Conservation (phyloP, 2,888 invertebrate species). For the Halictus quadricinctus region DNA sequence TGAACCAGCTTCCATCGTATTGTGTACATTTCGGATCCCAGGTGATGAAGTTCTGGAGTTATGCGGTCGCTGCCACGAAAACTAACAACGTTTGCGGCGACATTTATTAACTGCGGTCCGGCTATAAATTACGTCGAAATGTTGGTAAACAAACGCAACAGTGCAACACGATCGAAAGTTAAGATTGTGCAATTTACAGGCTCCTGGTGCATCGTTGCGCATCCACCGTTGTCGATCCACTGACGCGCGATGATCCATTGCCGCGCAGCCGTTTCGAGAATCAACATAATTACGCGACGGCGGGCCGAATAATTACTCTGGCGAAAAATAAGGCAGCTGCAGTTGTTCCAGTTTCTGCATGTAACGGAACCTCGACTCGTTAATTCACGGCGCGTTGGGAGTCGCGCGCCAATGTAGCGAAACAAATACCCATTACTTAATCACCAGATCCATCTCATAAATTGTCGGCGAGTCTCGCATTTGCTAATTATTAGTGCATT, state of each 20-base stretch:
- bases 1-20: background rate
- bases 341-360: background rate
- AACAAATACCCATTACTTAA: background rate
- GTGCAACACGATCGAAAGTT: slow-evolving; percentile 12
- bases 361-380: background rate
- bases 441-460: background rate
- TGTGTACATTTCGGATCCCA: background rate
- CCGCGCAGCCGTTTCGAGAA: background rate
- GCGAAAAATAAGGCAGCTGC: background rate
- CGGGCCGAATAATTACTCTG: background rate
- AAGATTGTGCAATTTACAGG: background rate
- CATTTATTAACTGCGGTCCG: slow-evolving; percentile 15
- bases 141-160: slow-evolving; percentile 26
- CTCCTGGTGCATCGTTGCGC: background rate
- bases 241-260: background rate
- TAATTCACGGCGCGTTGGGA: background rate
- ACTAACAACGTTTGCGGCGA: slow-evolving; percentile 15
- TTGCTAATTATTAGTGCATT: background rate
- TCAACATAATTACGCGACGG: background rate
- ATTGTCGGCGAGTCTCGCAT: background rate
- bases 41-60: slow-evolving; percentile 13
- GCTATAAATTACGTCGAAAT: slow-evolving; percentile 12
- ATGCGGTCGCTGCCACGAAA: background rate
- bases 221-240: background rate
- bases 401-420: background rate